Percentiles rank a stretch among this genome's conserved stretches.
These are phyloP conservation scores for Nasonovia ribisnigri DNA, from an alignment of 2,888 invertebrate species.

Conservation along the genomic window DNA sequence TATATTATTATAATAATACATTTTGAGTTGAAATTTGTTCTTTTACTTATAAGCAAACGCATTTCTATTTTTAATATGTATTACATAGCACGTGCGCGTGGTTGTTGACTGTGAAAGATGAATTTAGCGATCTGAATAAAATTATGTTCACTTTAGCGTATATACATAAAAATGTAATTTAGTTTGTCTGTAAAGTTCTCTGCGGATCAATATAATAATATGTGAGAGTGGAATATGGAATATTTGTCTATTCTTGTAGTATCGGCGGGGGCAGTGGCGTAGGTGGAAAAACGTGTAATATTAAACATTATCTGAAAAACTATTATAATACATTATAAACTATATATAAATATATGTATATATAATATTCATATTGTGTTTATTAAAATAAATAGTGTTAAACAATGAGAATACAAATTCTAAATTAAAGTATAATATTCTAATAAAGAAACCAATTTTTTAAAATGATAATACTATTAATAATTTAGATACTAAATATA, in stretches of 20 bases:
- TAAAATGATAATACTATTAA: background rate
- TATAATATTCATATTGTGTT: background rate
- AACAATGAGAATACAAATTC: background rate
- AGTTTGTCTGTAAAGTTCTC: background rate
- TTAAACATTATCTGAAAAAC: background rate
- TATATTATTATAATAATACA: background rate
- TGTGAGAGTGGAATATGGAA: background rate
- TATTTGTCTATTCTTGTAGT: background rate
- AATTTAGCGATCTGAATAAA: background rate
- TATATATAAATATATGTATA: too few species aligned
- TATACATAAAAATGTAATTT: conserved; percentile 19
- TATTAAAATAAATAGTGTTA: too few species aligned
- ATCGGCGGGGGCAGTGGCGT: background rate
- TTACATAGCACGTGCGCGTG: background rate
- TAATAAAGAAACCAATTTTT: background rate
- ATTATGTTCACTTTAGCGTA: conserved; percentile 9
- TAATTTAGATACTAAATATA: too few species aligned
- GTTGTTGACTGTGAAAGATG: conserved; percentile 21
- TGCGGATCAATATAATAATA: background rate
- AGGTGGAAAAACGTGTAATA: too few species aligned
- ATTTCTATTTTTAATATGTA: background rate
- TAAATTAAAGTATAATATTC: background rate
- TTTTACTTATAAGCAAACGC: background rate
- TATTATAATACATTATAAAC: background rate
- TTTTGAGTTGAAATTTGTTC: background rate